Evolutionary conservation across 2,113 vertebrate genomes (phyloP).

Genomic region (Planiliza haematocheilus): DNA sequence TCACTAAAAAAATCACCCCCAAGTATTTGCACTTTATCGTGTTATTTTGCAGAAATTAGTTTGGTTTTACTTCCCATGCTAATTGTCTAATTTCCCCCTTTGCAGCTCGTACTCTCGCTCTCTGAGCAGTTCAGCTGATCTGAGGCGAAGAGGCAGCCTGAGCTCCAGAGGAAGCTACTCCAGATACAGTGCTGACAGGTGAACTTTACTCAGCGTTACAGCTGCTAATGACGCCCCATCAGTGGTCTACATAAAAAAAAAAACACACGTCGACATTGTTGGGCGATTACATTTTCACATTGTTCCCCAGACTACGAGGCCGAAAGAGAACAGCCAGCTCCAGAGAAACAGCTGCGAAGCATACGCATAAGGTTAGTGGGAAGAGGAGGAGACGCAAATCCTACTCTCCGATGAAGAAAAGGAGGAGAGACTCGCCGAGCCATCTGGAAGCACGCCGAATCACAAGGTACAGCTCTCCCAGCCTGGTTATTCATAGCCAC

Average conservation of each 20-base stretch:
- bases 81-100: conserved; percentile 9
- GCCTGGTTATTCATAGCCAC: conserved; percentile 18
- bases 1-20: background rate
- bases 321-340: conserved; percentile 79
- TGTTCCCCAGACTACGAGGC: conserved; percentile 77
- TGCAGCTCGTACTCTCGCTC: conserved; percentile 91
- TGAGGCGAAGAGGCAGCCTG: conserved; percentile 85
- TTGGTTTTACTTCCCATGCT: background rate
- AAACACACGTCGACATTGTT: background rate
- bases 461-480: conserved; percentile 86
- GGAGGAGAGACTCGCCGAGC: conserved; percentile 96
- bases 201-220: conserved; percentile 10
- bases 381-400: conserved; percentile 84
- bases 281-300: background rate
- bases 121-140: conserved; percentile 86
- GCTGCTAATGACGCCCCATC: background rate
- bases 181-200: conserved; percentile 90
- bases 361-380: conserved; percentile 78
- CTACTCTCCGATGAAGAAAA: conserved; percentile 94
- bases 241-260: background rate
- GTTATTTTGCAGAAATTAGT: background rate
- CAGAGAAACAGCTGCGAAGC: conserved; percentile 81
- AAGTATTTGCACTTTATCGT: too few relatives aligned
- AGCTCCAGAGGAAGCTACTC: conserved; percentile 90
- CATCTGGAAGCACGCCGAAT: conserved; percentile 97